Evolutionary conservation across 30 jellyfish, hydroid and myxozoan species (phyloP), one percentile per base, ranked within the genome.

Genomic region (Catostylus mosaicus): DNA sequence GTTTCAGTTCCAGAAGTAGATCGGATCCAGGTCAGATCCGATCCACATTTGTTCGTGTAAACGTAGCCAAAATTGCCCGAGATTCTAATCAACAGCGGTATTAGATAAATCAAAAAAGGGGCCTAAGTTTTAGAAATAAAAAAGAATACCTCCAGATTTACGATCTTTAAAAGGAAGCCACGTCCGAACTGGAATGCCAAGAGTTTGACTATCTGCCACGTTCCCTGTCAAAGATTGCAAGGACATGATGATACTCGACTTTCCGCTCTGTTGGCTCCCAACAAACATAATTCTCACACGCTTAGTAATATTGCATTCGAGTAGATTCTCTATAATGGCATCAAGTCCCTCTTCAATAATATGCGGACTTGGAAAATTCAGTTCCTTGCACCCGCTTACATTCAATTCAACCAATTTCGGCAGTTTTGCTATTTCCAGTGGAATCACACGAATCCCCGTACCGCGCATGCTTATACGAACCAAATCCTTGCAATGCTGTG

Each of bases 211-310:
- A 52, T 87, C 99, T 6, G 97, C 96, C 5, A 87, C 96, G 38
- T 80, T 86, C n/a, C 86, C 84, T 18, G 89, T 75, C 68, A 75
- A 65, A 4, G 93, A 84, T 35, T 87, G 92, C 67, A 93, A 70
- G 1, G 99, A 80, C 82, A 80, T 77, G 47, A 93, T 48, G 12
- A 86, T 83, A 62, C 96, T 93, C 7, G 99, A 71, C 32, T 93
- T 93, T 10, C 99, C 99, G 59, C 96, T 87, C 62, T 87, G 97
- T 24, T 93, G 84, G 67, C 96, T 86, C 1, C 99, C 99, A 16
- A 93, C 85, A 30, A 84, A 85, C 87, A 87, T 72, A 24, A 93
- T 72, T 18, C 92, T 76, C 16, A 81, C 84, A 19, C 94, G 47
- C 30, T 83, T 73, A 7, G 96, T 73, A 22, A 93, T 87, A 54